Conservation (phyloP, 1,140 invertebrate genomes). For the Melipona quadrifasciata region DNA sequence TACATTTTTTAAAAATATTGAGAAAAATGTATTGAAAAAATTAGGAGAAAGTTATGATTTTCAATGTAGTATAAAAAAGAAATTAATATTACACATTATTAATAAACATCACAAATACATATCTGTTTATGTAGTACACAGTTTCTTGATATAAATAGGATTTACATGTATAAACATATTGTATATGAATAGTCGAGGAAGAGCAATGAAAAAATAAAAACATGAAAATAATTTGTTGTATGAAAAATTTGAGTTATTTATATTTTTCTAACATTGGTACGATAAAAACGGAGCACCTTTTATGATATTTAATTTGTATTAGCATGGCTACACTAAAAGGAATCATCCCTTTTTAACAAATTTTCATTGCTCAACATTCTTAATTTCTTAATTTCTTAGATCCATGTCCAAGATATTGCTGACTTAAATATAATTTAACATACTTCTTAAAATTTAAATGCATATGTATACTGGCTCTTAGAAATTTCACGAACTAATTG, state of each 20-base stretch:
- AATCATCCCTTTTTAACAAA: slow-evolving; percentile 32
- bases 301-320: slow-evolving; percentile 54
- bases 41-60: slow-evolving; percentile 29
- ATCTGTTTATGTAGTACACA: slow-evolving; percentile 52
- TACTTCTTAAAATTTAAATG: slow-evolving; percentile 45
- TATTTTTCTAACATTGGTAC: slow-evolving; percentile 56
- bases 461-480: slow-evolving; percentile 1
- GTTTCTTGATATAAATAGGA: slow-evolving; percentile 59
- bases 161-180: slow-evolving; percentile 58
- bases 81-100: slow-evolving; percentile 41
- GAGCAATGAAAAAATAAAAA: slow-evolving; percentile 61
- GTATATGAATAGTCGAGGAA: slow-evolving; percentile 60
- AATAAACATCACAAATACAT: slow-evolving; percentile 52
- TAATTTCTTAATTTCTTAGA: slow-evolving; percentile 36
- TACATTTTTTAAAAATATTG: slow-evolving; percentile 19
- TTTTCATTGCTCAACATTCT: slow-evolving; percentile 38
- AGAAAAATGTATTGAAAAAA: slow-evolving; percentile 13
- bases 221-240: slow-evolving; percentile 59
- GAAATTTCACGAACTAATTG: slow-evolving; percentile 21
- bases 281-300: slow-evolving; percentile 65
- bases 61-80: slow-evolving; percentile 17
- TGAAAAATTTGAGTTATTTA: slow-evolving; percentile 52
- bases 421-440: slow-evolving; percentile 21
- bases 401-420: slow-evolving; percentile 10
- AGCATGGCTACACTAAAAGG: slow-evolving; percentile 54